Evolutionary conservation across 2,888 invertebrate genomes (phyloP), one percentile per base, ranked within the genome.

Genomic region (Athetis lepigone): DNA sequence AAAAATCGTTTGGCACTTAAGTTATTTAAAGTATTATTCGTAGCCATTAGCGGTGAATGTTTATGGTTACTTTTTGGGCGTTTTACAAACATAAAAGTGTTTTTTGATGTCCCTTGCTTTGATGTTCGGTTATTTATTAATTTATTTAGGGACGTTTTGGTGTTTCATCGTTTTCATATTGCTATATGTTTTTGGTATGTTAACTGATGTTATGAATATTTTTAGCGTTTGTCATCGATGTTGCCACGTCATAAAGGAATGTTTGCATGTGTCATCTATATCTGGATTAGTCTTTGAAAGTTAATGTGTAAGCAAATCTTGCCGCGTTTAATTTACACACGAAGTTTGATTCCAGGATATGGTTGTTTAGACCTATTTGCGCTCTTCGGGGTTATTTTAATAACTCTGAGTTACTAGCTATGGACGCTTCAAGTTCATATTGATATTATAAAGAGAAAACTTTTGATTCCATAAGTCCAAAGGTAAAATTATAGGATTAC

Each of bases 1-100:
- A 82, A 82, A 82, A 81, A 85, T 84, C 75, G 79, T 78, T 84
- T 70, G 63, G 70, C 75, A 79, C 80, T 77, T 74, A 61, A 79
- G 79, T 70, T 85, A 85, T 86, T 87, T 85, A 80, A 80, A 84
- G 81, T 79, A 75, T 85, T 81, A 85, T 84, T 84, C 77, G 60
- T 78, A 75, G 68, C 80, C 82, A 85, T 87, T 86, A 87, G 82
- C 60, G 79, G 72, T 47, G 69, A 52, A 59, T 75, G 76, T 85
- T 85, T 81, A 81, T 63, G 70, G 66, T 21, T 68, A 60, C 76
- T 77, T 85, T 85, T 83, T 83, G 80, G 77, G 58, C 71, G 68
- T 83, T 83, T 79, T 73, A 79, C 73, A 77, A 77, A 83, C 81
- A 81, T 81, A 49, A 79, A 81, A 79, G 77, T 72, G 67, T 67